Conservation (phyloP, 1,140 invertebrate genomes). For the Nebria ingens region DNA sequence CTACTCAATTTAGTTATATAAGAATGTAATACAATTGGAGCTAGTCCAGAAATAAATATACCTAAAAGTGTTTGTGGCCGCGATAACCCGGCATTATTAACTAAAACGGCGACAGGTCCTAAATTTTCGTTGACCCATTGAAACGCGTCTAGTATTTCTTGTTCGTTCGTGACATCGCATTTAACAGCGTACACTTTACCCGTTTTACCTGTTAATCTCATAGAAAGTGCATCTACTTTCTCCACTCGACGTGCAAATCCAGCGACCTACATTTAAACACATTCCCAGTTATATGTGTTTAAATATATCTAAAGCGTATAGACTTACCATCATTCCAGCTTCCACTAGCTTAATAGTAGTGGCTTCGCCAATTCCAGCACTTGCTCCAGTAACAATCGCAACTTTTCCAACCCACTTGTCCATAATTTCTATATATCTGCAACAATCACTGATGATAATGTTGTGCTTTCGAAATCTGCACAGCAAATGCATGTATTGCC, state of each 20-base stretch:
- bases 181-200: conserved; percentile 27
- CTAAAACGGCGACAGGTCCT: conserved; percentile 50
- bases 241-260: conserved; percentile 13
- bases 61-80: conserved; percentile 5
- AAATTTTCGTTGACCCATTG: conserved; percentile 44
- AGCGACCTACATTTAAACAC: conserved; percentile 12
- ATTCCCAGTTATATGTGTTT: background rate
- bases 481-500: no score
- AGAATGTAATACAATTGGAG: no score
- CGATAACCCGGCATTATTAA: conserved; percentile 57
- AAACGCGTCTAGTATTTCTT: conserved; percentile 50
- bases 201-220: background rate
- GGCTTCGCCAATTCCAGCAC: conserved; percentile 35
- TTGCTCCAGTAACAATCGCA: conserved; percentile 39
- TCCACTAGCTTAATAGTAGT: background rate
- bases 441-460: no score
- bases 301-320: background rate
- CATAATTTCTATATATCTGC: no score
- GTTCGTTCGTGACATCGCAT: conserved; percentile 50
- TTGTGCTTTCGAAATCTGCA: no score
- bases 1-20: background rate
- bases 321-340: conserved; percentile 15
- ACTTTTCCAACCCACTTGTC: conserved; percentile 36
- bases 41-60: no score
- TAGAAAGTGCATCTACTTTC: conserved; percentile 10